Percentiles rank a stretch among this genome's conserved stretches.
Evolutionary conservation across 1,140 invertebrate species (phyloP).

Genomic region (Drosophila kepulauana): DNA sequence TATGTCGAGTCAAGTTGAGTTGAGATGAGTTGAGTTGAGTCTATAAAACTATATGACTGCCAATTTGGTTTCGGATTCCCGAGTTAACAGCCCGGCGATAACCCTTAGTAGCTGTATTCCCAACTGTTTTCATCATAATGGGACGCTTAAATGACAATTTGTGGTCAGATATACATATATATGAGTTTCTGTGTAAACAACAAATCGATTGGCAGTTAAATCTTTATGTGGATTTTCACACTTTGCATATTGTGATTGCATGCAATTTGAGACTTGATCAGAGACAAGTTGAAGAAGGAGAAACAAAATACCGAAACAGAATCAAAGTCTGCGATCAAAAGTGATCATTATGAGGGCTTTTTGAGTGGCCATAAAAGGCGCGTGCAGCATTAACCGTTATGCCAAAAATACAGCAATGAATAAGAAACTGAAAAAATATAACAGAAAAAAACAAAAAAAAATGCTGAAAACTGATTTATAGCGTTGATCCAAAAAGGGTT

Average conservation of each 20-base stretch:
- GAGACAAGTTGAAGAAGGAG: background rate
- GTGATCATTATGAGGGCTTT: constrained; percentile 25
- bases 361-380: constrained; percentile 48
- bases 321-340: background rate
- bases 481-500: constrained; percentile 61
- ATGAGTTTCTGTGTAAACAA: constrained; percentile 47
- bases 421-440: background rate
- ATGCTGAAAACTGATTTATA: constrained; percentile 61
- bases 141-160: constrained; percentile 46
- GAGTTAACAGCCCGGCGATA: constrained; percentile 26
- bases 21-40: constrained; percentile 1
- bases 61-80: constrained; percentile 41
- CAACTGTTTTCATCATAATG: constrained; percentile 16
- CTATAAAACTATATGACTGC: constrained; percentile 53
- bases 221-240: constrained; percentile 71
- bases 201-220: constrained; percentile 64
- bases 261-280: constrained; percentile 45
- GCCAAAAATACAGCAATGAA: constrained; percentile 1
- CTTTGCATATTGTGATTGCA: constrained; percentile 62
- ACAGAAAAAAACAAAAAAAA: constrained; percentile 1
- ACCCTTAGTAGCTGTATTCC: constrained; percentile 12
- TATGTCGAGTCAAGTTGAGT: background rate
- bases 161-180: constrained; percentile 26
- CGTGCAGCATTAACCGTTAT: constrained; percentile 47
- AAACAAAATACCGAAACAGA: background rate